These are phyloP conservation scores for Aphrocallistes beatrix DNA, from an alignment of 37 sponge, comb jelly and placozoan genomes.

Conservation along the genomic window DNA sequence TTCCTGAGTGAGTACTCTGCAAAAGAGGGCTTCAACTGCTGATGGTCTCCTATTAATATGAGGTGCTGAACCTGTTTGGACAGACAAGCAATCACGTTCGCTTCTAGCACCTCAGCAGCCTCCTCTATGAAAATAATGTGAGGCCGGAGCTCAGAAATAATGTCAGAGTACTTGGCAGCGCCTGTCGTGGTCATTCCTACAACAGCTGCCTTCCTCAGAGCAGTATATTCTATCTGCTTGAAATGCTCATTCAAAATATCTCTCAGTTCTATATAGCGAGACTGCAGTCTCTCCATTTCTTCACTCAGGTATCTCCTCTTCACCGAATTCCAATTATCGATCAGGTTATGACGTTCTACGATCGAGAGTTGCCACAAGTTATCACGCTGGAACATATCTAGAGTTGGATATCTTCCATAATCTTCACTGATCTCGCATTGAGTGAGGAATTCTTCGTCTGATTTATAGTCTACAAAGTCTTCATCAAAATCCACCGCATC, in stretches of 20 bases:
- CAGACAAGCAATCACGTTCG: slow-evolving; percentile 26
- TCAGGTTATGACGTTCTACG: background rate
- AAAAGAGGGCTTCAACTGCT: slow-evolving; percentile 31
- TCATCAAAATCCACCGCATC: slow-evolving; percentile 11
- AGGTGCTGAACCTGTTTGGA: slow-evolving; percentile 24
- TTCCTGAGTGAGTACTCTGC: slow-evolving; percentile 25
- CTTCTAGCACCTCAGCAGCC: slow-evolving; percentile 42
- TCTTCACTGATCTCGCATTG: background rate
- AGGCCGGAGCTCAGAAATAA: slow-evolving; percentile 22
- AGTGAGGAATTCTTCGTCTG: background rate
- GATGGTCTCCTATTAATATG: slow-evolving; percentile 41
- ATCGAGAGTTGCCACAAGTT: background rate
- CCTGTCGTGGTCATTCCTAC: slow-evolving; percentile 45
- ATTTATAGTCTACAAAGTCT: background rate
- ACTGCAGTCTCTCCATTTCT: background rate
- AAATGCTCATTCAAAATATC: background rate
- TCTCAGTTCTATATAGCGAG: background rate
- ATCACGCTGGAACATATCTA: background rate
- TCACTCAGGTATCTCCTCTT: background rate
- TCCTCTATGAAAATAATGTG: slow-evolving; percentile 45
- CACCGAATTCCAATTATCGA: background rate
- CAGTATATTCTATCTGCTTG: background rate
- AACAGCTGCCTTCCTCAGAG: slow-evolving; percentile 23
- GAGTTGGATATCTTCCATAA: too few relatives aligned
- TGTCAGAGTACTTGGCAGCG: slow-evolving; percentile 32